phyloP scores from a whole-genome alignment of 2,797 vertebrate species.

The Notoglanidium macrostoma region DNA sequence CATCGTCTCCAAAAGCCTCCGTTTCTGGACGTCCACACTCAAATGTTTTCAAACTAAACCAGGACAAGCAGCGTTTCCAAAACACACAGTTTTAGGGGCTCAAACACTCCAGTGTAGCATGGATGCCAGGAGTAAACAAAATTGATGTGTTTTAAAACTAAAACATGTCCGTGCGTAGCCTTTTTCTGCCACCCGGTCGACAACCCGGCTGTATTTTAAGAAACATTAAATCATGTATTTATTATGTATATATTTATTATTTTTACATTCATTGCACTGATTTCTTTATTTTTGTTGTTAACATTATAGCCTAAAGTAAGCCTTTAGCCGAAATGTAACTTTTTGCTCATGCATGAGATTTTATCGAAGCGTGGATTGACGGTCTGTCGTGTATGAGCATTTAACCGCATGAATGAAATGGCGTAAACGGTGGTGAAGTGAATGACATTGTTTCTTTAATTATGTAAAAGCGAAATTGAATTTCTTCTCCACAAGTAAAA shows the following conservation, averaged over 20 bases:
- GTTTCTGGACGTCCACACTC: too few species aligned
- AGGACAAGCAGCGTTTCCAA: too few species aligned
- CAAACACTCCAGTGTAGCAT: too few species aligned
- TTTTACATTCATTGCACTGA: background rate
- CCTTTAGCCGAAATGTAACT: background rate
- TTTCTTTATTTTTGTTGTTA: background rate
- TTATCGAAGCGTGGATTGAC: background rate
- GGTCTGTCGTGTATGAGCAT: background rate
- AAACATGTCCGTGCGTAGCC: too few species aligned
- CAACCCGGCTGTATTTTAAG: background rate
- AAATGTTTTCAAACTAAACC: too few species aligned
- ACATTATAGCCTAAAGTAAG: background rate
- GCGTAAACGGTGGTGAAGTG: too few species aligned
- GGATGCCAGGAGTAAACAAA: too few species aligned
- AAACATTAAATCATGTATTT: background rate
- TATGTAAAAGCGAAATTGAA: background rate
- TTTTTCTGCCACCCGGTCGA: background rate
- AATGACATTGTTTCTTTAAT: background rate
- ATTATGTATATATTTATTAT: background rate
- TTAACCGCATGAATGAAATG: background rate
- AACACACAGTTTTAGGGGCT: too few species aligned
- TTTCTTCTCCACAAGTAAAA: background rate
- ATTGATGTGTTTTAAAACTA: too few species aligned
- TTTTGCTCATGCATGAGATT: background rate
- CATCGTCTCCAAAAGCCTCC: too few species aligned